Base-by-base conservation (phyloP, 64 coral and sea anemone species). In the Montipora cactus region DNA sequence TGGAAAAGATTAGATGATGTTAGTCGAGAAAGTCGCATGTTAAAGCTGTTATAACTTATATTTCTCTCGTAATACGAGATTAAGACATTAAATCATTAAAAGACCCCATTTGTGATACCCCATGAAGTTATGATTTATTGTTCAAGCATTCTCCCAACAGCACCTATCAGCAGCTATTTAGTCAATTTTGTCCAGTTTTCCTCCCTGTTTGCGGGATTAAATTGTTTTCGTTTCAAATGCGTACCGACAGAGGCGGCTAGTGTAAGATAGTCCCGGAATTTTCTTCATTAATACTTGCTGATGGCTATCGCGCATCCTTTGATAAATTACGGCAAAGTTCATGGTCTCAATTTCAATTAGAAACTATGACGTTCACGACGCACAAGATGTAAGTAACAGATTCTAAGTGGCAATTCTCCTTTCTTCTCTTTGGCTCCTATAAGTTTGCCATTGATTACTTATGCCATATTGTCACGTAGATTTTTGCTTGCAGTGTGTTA, bases 81-180 rank as follows among this genome's bases (percentile, higher is more conserved):
- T 86, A 71, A 48, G 19, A 44, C 48, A 86, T 86, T 22, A 86
- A 71, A 4, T 11, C 62, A 71, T 6, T 8, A 70, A 86, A 86
- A 71, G 37, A 62, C 53, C 47, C n/a, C 66, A 86, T 4, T 84
- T 50, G 45, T 21, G 82, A 86, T 86, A 86, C 11, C 66, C 64
- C 49, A 16, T 21, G 7, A 71, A 71, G 64, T 19, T 72, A 71
- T 86, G 82, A 86, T 86, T 70, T 86, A 86, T 86, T 19, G 61
- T 45, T 70, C 66, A 21, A n/a, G 1, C 66, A 47, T 71, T 71
- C 67, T 86, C 62, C 67, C 82, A 45, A 10, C 47, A 15, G 82
- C 59, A 86, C 68, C 82, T 71, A 86, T 86, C 82, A 86, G 82
- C 82, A 86, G 66, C 82, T 64, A 86, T 72, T 86, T 86, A 86